phyloP scores from a whole-genome alignment of 2,888 invertebrate species.

The Heliconius ismenius region DNA sequence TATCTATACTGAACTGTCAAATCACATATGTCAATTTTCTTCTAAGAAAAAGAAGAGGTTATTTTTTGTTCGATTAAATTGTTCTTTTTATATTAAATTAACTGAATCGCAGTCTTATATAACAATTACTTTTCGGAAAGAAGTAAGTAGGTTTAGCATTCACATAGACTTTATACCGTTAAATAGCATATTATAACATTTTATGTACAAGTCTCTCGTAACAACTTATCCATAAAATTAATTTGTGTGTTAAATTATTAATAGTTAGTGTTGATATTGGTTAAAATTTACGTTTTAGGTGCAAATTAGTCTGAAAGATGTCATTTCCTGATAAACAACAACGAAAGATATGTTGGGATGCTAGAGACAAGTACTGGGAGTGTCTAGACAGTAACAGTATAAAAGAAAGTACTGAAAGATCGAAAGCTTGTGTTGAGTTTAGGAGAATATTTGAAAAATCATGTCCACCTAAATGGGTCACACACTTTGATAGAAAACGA shows the following conservation, averaged over 20 bases:
- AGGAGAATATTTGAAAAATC: constrained; percentile 88
- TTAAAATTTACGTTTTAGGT: constrained; percentile 40
- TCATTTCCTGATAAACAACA: constrained; percentile 91
- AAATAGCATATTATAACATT: neutral
- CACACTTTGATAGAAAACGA: constrained; percentile 95
- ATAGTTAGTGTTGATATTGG: constrained; percentile 23
- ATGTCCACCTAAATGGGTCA: constrained; percentile 94
- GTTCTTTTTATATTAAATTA: constrained; percentile 17
- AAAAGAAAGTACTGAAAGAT: constrained; percentile 80
- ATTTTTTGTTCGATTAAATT: constrained; percentile 11
- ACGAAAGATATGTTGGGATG: constrained; percentile 91
- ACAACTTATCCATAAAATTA: constrained; percentile 7
- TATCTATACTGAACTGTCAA: constrained; percentile 4
- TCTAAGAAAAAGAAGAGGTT: neutral
- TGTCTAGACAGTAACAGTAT: constrained; percentile 89
- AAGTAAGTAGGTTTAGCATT: constrained; percentile 9
- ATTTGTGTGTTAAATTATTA: constrained; percentile 3
- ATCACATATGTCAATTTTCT: constrained; percentile 9
- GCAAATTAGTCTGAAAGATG: constrained; percentile 77
- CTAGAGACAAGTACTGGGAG: constrained; percentile 94
- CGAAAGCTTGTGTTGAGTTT: constrained; percentile 84
- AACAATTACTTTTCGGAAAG: neutral
- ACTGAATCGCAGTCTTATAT: neutral
- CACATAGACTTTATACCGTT: neutral
- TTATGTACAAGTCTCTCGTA: neutral